These are phyloP conservation scores for Anguilla obscura DNA, from an alignment of 2,797 vertebrate species.

Conservation along the genomic window DNA sequence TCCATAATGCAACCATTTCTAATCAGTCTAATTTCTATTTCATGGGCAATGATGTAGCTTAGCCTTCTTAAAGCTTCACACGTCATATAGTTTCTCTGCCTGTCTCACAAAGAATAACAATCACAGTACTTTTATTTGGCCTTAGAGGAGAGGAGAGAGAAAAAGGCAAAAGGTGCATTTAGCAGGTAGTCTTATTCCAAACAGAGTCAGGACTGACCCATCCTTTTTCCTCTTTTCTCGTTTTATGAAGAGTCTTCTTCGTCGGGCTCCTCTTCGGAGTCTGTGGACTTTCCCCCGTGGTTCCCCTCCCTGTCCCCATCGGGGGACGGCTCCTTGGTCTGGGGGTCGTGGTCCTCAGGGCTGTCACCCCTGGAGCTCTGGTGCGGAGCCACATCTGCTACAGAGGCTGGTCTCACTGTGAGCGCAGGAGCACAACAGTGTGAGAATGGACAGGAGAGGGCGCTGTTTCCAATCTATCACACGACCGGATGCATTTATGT, in stretches of 20 bases:
- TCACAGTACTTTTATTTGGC: neutral
- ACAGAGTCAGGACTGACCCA: neutral
- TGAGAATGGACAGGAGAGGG: slow-evolving; percentile 13
- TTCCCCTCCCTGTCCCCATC: slow-evolving; percentile 60
- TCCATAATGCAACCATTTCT: neutral
- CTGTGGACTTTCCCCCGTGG: slow-evolving; percentile 73
- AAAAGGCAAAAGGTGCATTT: neutral
- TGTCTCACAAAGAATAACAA: neutral
- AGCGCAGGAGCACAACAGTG: neutral
- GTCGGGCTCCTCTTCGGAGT: slow-evolving; percentile 77
- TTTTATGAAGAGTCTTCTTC: slow-evolving; percentile 81
- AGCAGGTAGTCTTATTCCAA: neutral
- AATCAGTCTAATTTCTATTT: neutral
- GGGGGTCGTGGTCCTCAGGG: slow-evolving; percentile 64
- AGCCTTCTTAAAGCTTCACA: neutral
- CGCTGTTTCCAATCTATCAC: neutral
- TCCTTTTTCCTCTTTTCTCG: neutral
- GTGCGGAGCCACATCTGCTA: slow-evolving; percentile 62
- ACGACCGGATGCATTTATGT: neutral
- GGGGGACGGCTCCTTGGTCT: slow-evolving; percentile 56
- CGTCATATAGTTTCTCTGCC: neutral
- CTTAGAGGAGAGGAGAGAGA: neutral
- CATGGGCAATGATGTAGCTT: neutral
- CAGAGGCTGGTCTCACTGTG: slow-evolving; percentile 47
- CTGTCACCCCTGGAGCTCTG: slow-evolving; percentile 65